Evolutionary conservation across 2,797 vertebrate species (phyloP).

Genomic region (Enteromius afrohamiltoni): DNA sequence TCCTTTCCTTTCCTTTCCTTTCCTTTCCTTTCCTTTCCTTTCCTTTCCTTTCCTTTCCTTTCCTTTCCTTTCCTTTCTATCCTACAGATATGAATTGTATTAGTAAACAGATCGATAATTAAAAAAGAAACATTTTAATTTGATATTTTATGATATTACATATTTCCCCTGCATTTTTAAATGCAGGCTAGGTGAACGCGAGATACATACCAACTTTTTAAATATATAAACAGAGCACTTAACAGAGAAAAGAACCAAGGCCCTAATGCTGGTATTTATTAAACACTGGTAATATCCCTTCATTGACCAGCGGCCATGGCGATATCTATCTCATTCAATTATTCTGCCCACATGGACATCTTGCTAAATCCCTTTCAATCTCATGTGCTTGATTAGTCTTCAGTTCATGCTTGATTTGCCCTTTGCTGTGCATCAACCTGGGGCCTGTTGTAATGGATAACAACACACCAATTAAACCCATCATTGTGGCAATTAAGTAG

Average conservation of each 20-base stretch:
- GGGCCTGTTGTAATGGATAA: conserved; percentile 64
- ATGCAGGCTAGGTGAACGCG: not conserved
- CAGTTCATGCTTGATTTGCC: conserved; percentile 74
- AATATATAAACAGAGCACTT: not conserved
- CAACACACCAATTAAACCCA: conserved; percentile 77
- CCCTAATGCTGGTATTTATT: conserved; percentile 3
- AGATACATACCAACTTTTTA: not conserved
- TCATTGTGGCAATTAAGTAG: conserved; percentile 74
- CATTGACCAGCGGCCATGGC: conserved; percentile 51
- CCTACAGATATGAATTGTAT: not conserved
- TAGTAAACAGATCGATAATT: not conserved
- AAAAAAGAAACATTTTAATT: not conserved
- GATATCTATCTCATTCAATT: conserved; percentile 73
- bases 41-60: too few relatives aligned
- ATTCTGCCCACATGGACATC: conserved; percentile 73
- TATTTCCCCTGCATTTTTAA: not conserved
- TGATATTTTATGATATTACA: not conserved
- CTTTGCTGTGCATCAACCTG: conserved; percentile 69
- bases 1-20: too few relatives aligned
- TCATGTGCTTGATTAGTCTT: conserved; percentile 70
- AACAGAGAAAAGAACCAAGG: not conserved
- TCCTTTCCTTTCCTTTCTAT: too few relatives aligned
- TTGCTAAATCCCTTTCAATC: conserved; percentile 67
- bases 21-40: too few relatives aligned
- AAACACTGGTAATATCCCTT: conserved; percentile 27